A percentile compares a stretch with the other conserved stretches of the same genome.
phyloP scores from a whole-genome alignment of 2,888 invertebrate species.

The Stenotaenia linearis region DNA sequence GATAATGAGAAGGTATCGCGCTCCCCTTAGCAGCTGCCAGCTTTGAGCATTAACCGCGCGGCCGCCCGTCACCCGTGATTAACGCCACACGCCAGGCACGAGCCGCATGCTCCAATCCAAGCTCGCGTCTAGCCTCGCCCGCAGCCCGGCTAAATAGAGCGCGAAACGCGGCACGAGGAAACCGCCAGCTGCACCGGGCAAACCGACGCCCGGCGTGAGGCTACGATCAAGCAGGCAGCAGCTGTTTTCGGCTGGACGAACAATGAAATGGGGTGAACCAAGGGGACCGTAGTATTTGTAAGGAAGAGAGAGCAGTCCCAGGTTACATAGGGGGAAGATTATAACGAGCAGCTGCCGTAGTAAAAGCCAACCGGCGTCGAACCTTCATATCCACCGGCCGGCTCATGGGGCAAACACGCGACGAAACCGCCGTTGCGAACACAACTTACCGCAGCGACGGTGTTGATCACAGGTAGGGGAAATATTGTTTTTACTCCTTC shows the following conservation, averaged over 20 bases:
- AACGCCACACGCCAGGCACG: conserved; percentile 31
- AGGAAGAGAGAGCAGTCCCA: background rate
- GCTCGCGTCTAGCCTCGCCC: background rate
- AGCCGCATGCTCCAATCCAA: conserved; percentile 16
- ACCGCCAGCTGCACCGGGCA: background rate
- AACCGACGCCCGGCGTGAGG: background rate
- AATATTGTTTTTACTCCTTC: background rate
- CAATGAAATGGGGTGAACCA: conserved; percentile 23
- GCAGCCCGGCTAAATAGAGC: background rate
- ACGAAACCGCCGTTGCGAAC: background rate
- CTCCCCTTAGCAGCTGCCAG: background rate
- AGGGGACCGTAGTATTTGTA: conserved; percentile 17
- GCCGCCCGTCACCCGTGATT: conserved; percentile 28
- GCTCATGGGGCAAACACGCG: background rate
- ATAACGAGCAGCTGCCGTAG: conserved; percentile 15
- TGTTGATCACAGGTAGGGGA: background rate
- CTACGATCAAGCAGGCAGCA: background rate
- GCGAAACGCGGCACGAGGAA: background rate
- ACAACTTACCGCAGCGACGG: too few species aligned
- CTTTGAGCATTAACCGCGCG: conserved; percentile 7
- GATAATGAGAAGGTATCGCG: background rate
- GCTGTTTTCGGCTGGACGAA: conserved; percentile 24
- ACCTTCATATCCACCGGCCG: background rate
- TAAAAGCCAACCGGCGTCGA: background rate
- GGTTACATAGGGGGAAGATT: background rate